Evolutionary conservation across 2,113 vertebrate species (phyloP), one percentile per base, ranked within the genome.

Genomic region (Bubo blakistoni): DNA sequence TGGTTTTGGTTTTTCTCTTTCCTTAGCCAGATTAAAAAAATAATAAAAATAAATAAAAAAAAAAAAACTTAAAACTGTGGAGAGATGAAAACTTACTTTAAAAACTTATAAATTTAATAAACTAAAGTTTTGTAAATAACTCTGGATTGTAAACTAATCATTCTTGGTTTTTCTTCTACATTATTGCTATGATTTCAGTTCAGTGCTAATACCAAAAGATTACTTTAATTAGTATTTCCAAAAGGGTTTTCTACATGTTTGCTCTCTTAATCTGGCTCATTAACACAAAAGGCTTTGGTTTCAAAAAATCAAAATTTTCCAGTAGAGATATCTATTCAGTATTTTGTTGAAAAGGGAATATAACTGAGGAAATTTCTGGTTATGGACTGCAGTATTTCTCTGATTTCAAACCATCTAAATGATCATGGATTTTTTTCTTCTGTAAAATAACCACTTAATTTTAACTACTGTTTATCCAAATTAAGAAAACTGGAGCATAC

Each of bases 141-240:
- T 78, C 34, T 49, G 38, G 78, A 55, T 44, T 5, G 62, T 21
- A 63, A 79, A 51, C 1, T 10, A 55, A 11, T 34, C 0, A 49
- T 70, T 58, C 32, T 66, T 79, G 2, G 1, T 0, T 2, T 69
- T 91, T 80, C 49, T 52, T 8, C 14, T 42, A 25, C 8, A 1
- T 58, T 42, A 77, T 36, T 86, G 11, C 18, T 77, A 30, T 9
- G 2, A 49, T 51, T 84, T 87, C 17, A 70, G 30, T 78, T 79
- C 34, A 78, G 8, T 49, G 4, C 1, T 44, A 51, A 36, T 59
- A 71, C 6, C 16, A 63, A 81, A 81, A 62, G 18, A 71, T 34
- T 38, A 24, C 6, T 65, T 34, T 38, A 6, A 70, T 54, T 46
- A 32, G 8, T 52, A 40, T 62, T 90, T 87, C 34, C 27, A 20